Evolutionary conservation across 2,888 invertebrate species (phyloP), one percentile per base, ranked within the genome.

Genomic region (Tenthredo scrophulariae): DNA sequence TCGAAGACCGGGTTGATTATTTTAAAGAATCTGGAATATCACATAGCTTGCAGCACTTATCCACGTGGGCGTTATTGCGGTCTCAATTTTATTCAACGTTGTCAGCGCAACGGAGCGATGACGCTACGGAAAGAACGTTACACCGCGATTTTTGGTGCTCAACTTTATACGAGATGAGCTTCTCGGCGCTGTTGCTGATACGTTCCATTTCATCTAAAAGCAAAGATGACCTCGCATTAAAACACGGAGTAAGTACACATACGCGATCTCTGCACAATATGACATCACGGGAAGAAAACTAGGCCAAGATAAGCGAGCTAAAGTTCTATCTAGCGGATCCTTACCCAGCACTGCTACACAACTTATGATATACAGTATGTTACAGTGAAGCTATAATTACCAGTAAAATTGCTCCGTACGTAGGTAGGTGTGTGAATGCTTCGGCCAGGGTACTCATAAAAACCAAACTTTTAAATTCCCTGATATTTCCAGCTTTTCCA

Each of bases 211-310:
- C n/a, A 43, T 26, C 65, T 50, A 80, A 22, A 80, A 62, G 37
- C 22, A 33, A 58, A 29, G 29, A 67, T 67, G 33, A 80, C 62
- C 65, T 80, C 46, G 33, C 18, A 67, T 67, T 33, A 26, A 67
- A 33, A 33, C 46, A 33, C 15, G 33, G 13, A 67, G 15, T 29
- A 33, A 15, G 18, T 15, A 62, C 77, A 50, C 54, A 50, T 58
- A 83, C 67, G 65, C n/a, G 58, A 80, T 80, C 83, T 67, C 29
- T 33, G 67, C 67, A 67, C 33, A 33, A 33, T 67, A 83, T 83
- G 83, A 83, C 83, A 83, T 83, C 83, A 83, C 83, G 83, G 83
- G 83, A 83, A 50, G 43, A 70, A 46, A 83, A 83, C 83, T 83
- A 83, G 83, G 70, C 46, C 83, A 70, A 83, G 83, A 83, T 83